These are phyloP conservation scores for Loripinus fragilis DNA, from an alignment of 2,888 invertebrate species.

Conservation along the genomic window DNA sequence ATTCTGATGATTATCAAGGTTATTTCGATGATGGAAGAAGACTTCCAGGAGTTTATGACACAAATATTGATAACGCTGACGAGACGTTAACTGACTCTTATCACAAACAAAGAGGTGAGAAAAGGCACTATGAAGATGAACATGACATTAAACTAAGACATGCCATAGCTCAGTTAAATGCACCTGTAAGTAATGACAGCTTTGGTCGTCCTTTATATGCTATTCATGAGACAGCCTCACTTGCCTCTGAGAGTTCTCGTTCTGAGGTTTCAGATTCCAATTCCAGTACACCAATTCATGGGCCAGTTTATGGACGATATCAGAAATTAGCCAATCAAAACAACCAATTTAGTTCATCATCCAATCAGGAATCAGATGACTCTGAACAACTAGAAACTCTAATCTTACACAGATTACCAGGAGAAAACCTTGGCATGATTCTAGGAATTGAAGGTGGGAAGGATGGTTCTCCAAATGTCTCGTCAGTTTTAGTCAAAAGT, in stretches of 20 bases:
- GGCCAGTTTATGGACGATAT: slow-evolving; percentile 65
- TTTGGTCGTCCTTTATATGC: slow-evolving; percentile 45
- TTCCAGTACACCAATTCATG: slow-evolving; percentile 51
- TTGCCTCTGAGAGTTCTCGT: slow-evolving; percentile 57
- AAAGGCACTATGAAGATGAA: slow-evolving; percentile 8
- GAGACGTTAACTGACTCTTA: background rate
- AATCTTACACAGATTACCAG: slow-evolving; percentile 92
- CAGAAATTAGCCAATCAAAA: slow-evolving; percentile 54
- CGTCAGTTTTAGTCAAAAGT: slow-evolving; percentile 89
- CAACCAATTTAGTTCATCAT: slow-evolving; percentile 20
- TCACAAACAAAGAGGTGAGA: slow-evolving; percentile 7
- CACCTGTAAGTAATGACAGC: slow-evolving; percentile 44
- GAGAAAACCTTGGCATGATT: slow-evolving; percentile 95
- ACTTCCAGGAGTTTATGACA: slow-evolving; percentile 47
- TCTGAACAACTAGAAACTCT: slow-evolving; percentile 80
- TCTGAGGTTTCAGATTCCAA: slow-evolving; percentile 57
- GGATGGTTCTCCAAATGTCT: slow-evolving; percentile 91
- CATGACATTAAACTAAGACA: slow-evolving; percentile 24
- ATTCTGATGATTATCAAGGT: slow-evolving; percentile 53
- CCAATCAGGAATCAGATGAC: slow-evolving; percentile 22
- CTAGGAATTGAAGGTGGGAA: slow-evolving; percentile 96
- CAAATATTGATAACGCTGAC: slow-evolving; percentile 35
- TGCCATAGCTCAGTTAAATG: slow-evolving; percentile 39
- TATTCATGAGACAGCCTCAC: slow-evolving; percentile 56
- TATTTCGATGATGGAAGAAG: slow-evolving; percentile 41